Conservation (phyloP, 1,140 invertebrate genomes). For the Philopotamus ludificatus region DNA sequence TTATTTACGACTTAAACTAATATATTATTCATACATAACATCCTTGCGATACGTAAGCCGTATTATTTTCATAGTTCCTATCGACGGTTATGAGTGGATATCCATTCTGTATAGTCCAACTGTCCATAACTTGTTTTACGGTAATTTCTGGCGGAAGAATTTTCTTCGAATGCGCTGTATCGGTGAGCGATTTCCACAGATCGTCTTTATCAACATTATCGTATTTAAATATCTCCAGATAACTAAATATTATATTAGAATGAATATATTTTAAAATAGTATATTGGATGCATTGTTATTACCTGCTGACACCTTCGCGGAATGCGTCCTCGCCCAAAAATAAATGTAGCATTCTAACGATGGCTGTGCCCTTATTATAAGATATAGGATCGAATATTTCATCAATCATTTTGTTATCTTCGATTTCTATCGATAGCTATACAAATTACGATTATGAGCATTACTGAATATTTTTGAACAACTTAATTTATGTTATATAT, state of each 20-base stretch:
- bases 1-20: too few species aligned
- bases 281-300: conserved; percentile 4
- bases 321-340: conserved; percentile 79
- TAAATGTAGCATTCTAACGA: conserved; percentile 87
- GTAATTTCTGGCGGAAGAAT: conserved; percentile 57
- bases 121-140: conserved; percentile 72
- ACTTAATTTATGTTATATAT: background rate
- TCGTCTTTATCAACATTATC: conserved; percentile 78
- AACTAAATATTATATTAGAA: conserved; percentile 49
- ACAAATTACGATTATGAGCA: background rate
- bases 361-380: conserved; percentile 78
- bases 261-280: background rate
- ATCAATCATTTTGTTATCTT: conserved; percentile 74
- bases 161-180: conserved; percentile 54
- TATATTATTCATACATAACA: too few species aligned
- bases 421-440: conserved; percentile 61
- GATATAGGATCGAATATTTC: conserved; percentile 90
- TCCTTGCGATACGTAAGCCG: conserved; percentile 60
- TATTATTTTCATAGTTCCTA: conserved; percentile 58
- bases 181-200: conserved; percentile 75
- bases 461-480: background rate
- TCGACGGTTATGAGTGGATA: conserved; percentile 75
- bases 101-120: conserved; percentile 79
- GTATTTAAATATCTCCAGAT: conserved; percentile 64
- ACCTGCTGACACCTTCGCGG: conserved; percentile 64